Conservation (phyloP, 1,140 invertebrate genomes). For the Hormaphis cornu region DNA sequence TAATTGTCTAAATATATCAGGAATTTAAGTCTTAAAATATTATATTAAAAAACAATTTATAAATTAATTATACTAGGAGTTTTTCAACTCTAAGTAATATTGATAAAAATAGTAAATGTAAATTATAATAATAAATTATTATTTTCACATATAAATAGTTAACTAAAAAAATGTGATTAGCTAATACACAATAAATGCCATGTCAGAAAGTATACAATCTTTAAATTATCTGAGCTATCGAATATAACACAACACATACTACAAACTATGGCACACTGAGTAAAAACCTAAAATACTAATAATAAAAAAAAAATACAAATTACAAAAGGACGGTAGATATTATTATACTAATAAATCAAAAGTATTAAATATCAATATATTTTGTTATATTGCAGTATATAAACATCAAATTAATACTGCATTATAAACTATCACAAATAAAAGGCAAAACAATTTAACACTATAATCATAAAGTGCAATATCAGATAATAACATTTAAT, state of each 20-base stretch:
- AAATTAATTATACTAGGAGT: no score
- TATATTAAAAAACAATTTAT: no score
- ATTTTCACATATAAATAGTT: not conserved
- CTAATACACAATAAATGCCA: not conserved
- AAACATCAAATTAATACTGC: not conserved
- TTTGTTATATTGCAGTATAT: conserved; percentile 1
- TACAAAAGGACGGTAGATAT: not conserved
- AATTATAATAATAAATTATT: no score
- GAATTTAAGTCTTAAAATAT: no score
- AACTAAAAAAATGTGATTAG: not conserved
- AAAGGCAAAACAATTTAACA: not conserved
- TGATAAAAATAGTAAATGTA: no score
- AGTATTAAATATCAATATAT: not conserved
- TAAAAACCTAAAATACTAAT: not conserved
- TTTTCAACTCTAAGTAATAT: no score
- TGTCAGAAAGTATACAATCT: not conserved
- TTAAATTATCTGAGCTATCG: not conserved
- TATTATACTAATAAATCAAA: not conserved
- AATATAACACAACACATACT: not conserved
- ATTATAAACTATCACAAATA: conserved; percentile 18
- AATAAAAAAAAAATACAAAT: not conserved
- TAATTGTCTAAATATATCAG: no score
- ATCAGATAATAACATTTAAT: not conserved
- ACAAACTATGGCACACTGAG: conserved; percentile 14
- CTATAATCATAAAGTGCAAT: not conserved